These are phyloP conservation scores for Zootermopsis nevadensis DNA, from an alignment of 2,888 invertebrate genomes.

Conservation along the genomic window DNA sequence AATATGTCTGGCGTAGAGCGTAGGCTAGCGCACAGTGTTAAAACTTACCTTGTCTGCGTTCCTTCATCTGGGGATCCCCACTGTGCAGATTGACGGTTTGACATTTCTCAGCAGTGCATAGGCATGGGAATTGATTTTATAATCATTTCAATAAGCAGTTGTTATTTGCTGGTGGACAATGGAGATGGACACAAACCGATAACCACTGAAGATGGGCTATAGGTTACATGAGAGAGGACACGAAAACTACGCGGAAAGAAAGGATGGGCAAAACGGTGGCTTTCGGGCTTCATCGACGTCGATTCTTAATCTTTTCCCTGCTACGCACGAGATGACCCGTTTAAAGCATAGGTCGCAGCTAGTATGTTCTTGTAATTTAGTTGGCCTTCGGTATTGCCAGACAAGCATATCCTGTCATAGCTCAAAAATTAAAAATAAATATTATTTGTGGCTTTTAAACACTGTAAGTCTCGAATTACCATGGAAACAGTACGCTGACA, in stretches of 20 bases:
- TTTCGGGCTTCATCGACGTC: no score
- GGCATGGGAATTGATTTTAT: slow-evolving; percentile 63
- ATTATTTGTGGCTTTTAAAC: no score
- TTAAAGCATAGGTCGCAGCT: no score
- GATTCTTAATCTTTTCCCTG: no score
- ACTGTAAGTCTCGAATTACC: no score
- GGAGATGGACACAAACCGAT: slow-evolving; percentile 25
- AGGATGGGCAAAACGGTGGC: background rate
- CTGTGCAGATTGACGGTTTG: slow-evolving; percentile 20
- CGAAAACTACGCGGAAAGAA: background rate
- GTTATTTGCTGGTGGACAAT: slow-evolving; percentile 57
- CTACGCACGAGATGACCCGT: no score
- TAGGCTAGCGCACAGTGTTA: background rate
- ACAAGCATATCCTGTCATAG: no score
- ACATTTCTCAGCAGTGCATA: slow-evolving; percentile 26
- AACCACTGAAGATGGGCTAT: slow-evolving; percentile 25
- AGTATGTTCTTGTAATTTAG: no score
- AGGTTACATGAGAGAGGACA: slow-evolving; percentile 19
- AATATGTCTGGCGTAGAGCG: no score
- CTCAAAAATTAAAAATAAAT: no score
- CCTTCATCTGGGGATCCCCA: slow-evolving; percentile 7
- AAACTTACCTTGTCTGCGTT: slow-evolving; percentile 4
- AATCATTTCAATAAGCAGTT: slow-evolving; percentile 66
- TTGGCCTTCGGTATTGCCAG: no score
- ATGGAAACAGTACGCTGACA: no score